Evolutionary conservation across 2,797 vertebrate genomes (phyloP).

Genomic region (Lepidocolaptes lacrymiger): DNA sequence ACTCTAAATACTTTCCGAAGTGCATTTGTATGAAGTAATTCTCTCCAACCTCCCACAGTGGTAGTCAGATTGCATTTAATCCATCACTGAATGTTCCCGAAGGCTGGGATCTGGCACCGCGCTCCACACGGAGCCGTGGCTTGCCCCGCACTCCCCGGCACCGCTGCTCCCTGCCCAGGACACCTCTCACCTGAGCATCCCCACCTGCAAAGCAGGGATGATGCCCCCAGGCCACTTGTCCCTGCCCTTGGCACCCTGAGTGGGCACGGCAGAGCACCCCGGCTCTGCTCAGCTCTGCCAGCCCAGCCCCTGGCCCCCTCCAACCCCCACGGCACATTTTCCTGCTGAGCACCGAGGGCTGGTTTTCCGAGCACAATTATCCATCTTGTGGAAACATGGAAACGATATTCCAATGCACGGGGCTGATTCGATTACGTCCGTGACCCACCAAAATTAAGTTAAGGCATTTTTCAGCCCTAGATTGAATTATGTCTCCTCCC

Average conservation of each 20-base stretch:
- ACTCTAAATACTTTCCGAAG: conserved; percentile 68
- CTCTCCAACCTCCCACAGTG: conserved; percentile 67
- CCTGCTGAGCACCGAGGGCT: neutral
- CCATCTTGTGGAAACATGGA: conserved; percentile 10
- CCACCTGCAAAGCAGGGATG: fast-evolving
- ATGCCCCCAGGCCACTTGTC: fast-evolving
- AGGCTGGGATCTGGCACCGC: conserved; percentile 56
- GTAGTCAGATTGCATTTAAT: conserved; percentile 72
- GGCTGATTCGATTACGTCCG: conserved; percentile 38
- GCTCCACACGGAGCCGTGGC: conserved; percentile 39
- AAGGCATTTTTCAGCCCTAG: conserved; percentile 35
- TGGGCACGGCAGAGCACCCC: neutral
- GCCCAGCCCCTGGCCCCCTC: neutral
- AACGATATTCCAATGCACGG: neutral
- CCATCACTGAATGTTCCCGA: conserved; percentile 70
- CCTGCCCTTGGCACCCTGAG: neutral
- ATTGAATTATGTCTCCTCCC: conserved; percentile 31
- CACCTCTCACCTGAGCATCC: neutral
- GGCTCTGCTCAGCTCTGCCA: neutral
- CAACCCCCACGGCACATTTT: neutral
- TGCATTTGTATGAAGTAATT: conserved; percentile 69
- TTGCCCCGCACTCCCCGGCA: neutral
- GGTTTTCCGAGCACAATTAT: conserved; percentile 27
- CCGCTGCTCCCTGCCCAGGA: fast-evolving
- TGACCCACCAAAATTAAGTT: conserved; percentile 52